Evolutionary conservation across 35 echinoderm and acorn worm genomes (phyloP).

Genomic region (Holothuria glaberrima): DNA sequence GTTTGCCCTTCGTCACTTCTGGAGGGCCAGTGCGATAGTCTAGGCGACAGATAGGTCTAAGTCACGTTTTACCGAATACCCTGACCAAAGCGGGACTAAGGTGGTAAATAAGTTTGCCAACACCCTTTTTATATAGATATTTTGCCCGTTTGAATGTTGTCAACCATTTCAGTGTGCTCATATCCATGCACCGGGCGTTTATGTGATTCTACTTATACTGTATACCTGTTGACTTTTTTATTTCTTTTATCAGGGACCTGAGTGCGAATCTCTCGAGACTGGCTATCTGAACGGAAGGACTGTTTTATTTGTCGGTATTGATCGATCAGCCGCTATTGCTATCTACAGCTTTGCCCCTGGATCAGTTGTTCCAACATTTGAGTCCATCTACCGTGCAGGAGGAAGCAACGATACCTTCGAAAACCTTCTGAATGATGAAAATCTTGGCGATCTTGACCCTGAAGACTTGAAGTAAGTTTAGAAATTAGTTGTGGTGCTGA

Average conservation of each 20-base stretch:
- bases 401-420: conserved; percentile 69
- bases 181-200: no score
- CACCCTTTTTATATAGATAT: no score
- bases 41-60: no score
- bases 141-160: no score
- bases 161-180: no score
- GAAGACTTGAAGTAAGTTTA: conserved; percentile 84
- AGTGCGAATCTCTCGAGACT: conserved; percentile 69
- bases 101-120: no score
- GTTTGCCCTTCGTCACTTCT: no score
- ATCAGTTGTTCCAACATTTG: conserved; percentile 39
- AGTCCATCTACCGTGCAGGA: conserved; percentile 73
- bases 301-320: conserved; percentile 68
- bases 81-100: no score
- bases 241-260: conserved; percentile 64
- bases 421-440: conserved; percentile 60
- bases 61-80: no score
- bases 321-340: conserved; percentile 64
- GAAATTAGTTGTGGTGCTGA: background rate
- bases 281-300: conserved; percentile 64
- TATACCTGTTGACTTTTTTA: background rate
- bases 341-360: conserved; percentile 59
- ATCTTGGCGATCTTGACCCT: conserved; percentile 76
- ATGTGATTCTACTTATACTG: no score
- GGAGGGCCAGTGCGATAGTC: no score